Evolutionary conservation across 2,888 invertebrate species (phyloP), one percentile per base, ranked within the genome.

Genomic region (Mythimna ferrago): DNA sequence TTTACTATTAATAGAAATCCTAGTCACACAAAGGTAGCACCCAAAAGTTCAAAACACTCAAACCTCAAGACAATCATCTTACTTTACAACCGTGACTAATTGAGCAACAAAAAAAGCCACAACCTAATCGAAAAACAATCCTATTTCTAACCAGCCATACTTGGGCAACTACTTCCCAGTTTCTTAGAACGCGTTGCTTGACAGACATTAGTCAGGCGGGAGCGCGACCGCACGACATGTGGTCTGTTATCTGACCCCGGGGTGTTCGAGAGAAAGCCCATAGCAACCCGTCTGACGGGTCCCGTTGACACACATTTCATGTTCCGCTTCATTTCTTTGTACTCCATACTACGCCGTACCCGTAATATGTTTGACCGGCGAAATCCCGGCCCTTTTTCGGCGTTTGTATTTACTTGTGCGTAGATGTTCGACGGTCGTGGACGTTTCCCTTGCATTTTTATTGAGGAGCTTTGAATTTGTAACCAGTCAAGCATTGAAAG

Each of bases 221-320:
- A 74, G 83, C 78, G 73, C 76, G 76, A 84, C 85, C 78, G 81
- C 86, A 78, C 81, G 84, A 85, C 87, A 85, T 86, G 88, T 86
- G 87, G 88, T 86, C 79, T 81, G 87, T 88, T 84, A 88, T 87
- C 86, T 89, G 91, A 92, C 90, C 92, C 76, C 89, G 87, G 77
- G 89, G 91, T 88, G 83, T 73, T 79, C 78, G 68, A 87, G 93
- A 91, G 93, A 93, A 93, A 93, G 92, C 89, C 88, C 86, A 76
- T 83, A 85, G 83, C 76, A 89, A 94, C 95, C 91, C 91, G 95
- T 94, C 91, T 62, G 86, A 94, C 95, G 91, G 89, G 94, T 94
- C 87, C 87, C 86, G 86, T 83, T 90, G 91, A 89, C 93, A 92
- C 84, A 93, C 90, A 92, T 92, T 89, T 86, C 87, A 88, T 79